Conservation (phyloP, 1,140 invertebrate genomes). For the Uloborus diversus region DNA sequence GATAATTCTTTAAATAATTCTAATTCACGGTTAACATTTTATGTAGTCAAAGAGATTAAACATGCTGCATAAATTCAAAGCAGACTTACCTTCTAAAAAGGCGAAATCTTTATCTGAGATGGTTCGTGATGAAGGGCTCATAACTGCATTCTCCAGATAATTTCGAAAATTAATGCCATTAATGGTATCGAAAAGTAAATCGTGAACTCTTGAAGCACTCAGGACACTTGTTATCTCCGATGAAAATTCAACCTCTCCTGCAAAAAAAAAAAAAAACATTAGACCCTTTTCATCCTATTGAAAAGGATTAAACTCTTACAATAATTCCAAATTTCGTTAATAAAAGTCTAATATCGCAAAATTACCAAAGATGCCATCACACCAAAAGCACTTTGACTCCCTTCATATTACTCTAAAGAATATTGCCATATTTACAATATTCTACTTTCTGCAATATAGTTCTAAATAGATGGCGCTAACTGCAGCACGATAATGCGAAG, state of each 20-base stretch:
- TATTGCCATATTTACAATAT: no score
- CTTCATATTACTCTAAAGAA: no score
- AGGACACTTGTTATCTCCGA: neutral
- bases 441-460: no score
- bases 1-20: no score
- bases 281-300: neutral
- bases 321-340: neutral
- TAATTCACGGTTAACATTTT: no score
- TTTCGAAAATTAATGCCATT: neutral
- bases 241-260: neutral
- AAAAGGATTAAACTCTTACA: neutral
- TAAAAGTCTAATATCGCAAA: neutral
- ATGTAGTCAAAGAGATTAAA: no score
- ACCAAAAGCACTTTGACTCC: neutral
- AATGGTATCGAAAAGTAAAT: constrained; percentile 6
- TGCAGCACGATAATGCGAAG: no score
- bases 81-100: no score
- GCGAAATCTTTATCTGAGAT: no score
- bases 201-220: neutral
- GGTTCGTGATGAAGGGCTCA: no score
- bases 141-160: neutral
- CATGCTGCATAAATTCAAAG: no score
- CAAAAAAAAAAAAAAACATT: neutral
- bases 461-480: no score
- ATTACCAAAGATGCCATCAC: neutral